Conservation (phyloP, 53 echinoderm and acorn worm genomes). For the Mesocentrotus franciscanus region DNA sequence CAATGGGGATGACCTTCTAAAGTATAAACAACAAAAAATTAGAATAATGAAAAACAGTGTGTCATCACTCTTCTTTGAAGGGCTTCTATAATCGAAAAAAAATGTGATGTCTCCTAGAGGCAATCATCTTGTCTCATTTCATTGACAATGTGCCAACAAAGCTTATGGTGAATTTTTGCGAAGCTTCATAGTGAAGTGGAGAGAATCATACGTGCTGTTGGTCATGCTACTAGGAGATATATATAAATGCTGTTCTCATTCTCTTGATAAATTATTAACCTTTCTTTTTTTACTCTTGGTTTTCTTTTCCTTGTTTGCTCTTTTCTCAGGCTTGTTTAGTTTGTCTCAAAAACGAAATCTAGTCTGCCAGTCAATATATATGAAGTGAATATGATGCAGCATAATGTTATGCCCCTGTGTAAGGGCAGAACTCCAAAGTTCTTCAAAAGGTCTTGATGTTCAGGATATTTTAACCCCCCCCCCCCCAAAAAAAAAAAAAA, state of each 20-base stretch:
- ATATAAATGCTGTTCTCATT: background rate
- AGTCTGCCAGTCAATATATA: too few relatives aligned
- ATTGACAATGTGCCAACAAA: background rate
- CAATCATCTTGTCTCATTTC: background rate
- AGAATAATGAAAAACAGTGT: background rate
- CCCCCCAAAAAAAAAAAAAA: too few relatives aligned
- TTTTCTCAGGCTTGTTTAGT: too few relatives aligned
- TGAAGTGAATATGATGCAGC: too few relatives aligned
- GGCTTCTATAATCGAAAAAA: background rate
- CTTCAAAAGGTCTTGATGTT: too few relatives aligned
- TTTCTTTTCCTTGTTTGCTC: too few relatives aligned
- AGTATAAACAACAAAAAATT: too few relatives aligned
- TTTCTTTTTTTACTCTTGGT: too few relatives aligned
- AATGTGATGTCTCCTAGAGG: background rate
- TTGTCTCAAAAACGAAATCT: too few relatives aligned
- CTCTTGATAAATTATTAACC: background rate
- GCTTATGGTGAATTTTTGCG: background rate
- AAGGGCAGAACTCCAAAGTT: too few relatives aligned
- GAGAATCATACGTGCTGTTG: background rate
- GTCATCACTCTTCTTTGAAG: background rate
- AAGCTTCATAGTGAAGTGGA: background rate
- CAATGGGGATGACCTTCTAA: background rate
- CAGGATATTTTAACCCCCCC: too few relatives aligned
- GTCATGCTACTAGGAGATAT: background rate
- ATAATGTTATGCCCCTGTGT: too few relatives aligned